A percentile compares a stretch with the other conserved stretches of the same genome.
phyloP scores from a whole-genome alignment of 2,113 vertebrate genomes.

The Calidris pygmaea region DNA sequence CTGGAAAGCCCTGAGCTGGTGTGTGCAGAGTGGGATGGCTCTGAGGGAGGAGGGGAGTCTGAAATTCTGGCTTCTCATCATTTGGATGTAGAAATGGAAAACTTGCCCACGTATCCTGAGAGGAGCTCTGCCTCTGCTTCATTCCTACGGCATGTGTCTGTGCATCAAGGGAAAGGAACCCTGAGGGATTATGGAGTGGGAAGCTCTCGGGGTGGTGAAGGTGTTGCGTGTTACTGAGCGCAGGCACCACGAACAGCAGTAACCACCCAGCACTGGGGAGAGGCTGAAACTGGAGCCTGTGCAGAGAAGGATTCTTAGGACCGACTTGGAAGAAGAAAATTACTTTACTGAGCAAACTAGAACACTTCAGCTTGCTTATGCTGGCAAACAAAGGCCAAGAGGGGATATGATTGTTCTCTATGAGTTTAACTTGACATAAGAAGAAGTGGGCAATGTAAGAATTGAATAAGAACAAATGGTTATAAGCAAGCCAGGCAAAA shows the following conservation, averaged over 20 bases:
- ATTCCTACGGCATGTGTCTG: rapidly evolving
- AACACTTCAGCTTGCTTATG: background rate
- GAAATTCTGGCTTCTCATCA: background rate
- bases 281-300: background rate
- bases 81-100: background rate
- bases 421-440: background rate
- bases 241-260: background rate
- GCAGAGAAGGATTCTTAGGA: background rate
- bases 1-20: background rate
- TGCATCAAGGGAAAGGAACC: background rate
- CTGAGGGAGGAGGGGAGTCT: background rate
- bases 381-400: background rate
- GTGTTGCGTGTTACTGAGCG: background rate
- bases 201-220: background rate
- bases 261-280: background rate
- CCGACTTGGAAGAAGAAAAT: background rate
- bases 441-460: background rate
- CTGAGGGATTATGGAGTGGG: background rate
- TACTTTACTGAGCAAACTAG: background rate
- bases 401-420: background rate
- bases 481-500: background rate
- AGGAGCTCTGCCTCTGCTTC: constrained; percentile 1
- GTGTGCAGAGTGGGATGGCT: background rate
- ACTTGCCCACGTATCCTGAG: background rate
- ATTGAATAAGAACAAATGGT: background rate